These are phyloP conservation scores for Liasis olivaceus DNA, from an alignment of 2,797 vertebrate species.

Conservation along the genomic window DNA sequence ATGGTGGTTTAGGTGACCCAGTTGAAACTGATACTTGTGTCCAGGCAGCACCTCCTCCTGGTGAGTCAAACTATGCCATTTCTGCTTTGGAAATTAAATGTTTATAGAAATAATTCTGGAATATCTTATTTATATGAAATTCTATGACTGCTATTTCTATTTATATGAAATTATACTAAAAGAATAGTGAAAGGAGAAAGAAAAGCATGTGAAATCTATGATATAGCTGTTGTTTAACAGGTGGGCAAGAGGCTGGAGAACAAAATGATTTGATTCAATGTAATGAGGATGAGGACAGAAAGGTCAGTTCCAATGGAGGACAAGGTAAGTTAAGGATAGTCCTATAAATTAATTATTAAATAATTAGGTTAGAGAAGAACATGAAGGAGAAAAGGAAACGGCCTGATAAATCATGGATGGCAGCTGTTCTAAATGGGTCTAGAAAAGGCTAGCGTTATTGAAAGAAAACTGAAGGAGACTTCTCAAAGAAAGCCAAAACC, in stretches of 20 bases:
- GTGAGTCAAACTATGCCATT: slow-evolving; percentile 63
- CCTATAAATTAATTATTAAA: neutral
- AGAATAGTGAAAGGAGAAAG: neutral
- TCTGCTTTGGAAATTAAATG: fast-evolving
- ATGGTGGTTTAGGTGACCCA: slow-evolving; percentile 75
- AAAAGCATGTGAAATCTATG: neutral
- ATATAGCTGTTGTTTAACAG: neutral
- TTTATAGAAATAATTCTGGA: neutral
- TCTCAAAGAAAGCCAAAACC: neutral
- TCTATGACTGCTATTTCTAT: neutral
- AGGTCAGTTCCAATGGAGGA: neutral
- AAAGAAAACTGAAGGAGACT: neutral
- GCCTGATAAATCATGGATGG: neutral
- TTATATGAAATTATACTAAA: neutral
- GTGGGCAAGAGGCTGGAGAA: neutral
- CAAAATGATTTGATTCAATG: neutral
- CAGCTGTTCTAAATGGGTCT: neutral
- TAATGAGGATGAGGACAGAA: neutral
- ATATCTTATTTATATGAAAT: neutral
- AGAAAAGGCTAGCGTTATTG: no score
- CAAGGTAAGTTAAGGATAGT: neutral
- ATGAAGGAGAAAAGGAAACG: neutral
- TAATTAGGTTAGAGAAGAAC: neutral
- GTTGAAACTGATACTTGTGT: slow-evolving; percentile 71
- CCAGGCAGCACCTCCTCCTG: slow-evolving; percentile 68